A percentile compares a stretch with the other conserved stretches of the same genome.
phyloP scores from a whole-genome alignment of 2,797 vertebrate genomes.

The Sciurus vulgaris region DNA sequence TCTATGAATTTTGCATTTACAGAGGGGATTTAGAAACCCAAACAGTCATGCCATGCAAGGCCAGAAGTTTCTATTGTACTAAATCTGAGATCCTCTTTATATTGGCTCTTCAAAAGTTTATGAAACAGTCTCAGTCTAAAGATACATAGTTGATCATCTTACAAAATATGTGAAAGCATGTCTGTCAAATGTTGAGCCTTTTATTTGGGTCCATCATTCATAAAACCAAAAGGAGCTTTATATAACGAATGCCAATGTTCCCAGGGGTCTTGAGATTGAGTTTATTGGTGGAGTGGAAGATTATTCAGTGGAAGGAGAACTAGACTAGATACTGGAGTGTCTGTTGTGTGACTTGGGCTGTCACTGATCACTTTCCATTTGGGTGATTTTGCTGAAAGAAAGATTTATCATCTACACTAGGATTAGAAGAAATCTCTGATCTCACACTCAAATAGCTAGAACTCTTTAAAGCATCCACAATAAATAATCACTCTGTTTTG shows the following conservation, averaged over 20 bases:
- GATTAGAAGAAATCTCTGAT: not conserved
- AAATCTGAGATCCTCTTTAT: not conserved
- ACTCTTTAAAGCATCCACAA: not conserved
- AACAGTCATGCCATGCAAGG: not conserved
- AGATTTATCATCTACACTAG: not conserved
- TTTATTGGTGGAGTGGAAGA: not conserved
- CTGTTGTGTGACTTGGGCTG: not conserved
- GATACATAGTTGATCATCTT: not conserved
- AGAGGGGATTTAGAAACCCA: not conserved
- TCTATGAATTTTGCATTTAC: not conserved
- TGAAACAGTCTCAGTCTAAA: not conserved
- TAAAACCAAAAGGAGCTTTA: not conserved
- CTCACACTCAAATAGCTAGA: constrained; percentile 10
- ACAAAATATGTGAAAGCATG: not conserved
- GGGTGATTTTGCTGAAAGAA: constrained; percentile 22
- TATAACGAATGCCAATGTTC: not conserved
- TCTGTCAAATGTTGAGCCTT: not conserved
- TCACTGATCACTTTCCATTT: not conserved
- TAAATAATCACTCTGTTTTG: not conserved
- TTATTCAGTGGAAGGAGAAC: not conserved
- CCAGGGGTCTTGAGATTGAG: not conserved
- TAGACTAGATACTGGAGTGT: not conserved
- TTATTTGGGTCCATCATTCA: constrained; percentile 3
- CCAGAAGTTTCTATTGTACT: not conserved
- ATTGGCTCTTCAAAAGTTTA: constrained; percentile 25